Evolutionary conservation across 2,113 vertebrate species (phyloP), one percentile per base, ranked within the genome.

Genomic region (Hystrix brachyura): DNA sequence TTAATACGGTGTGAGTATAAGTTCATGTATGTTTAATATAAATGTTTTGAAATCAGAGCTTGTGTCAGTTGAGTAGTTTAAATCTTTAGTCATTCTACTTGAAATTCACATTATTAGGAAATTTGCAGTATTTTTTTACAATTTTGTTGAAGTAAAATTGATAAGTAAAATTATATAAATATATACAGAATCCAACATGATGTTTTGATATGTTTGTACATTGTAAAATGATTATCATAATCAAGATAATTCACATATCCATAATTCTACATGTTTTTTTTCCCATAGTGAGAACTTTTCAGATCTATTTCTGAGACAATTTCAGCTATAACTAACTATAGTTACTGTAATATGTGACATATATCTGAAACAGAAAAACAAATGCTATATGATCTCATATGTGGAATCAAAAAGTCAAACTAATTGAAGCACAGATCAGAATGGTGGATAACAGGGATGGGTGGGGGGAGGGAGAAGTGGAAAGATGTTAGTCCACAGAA

Each of bases 41-140:
- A 69, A 80, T 95, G 79, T 53, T 93, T 91, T 92, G 11, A 91
- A 94, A 79, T 87, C 38, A 91, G 6, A 93, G 23, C 59, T 91
- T 17, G 64, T 76, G 34, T 5, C 23, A 72, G 14, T 38, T 67
- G 32, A 67, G 5, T 79, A 23, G 86, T 95, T 86, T 96, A 88
- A 91, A 92, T 88, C 25, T 9, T 88, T 17, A 23, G 67, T 51
- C 32, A 60, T 60, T 43, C 21, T 25, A 59, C 78, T 59, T 81
- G 53, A 81, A 59, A 25, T 91, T 76, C 19, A 92, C 2, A 10
- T 67, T 88, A 51, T 34, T 95, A 72, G 46, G 57, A 87, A 72
- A 17, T 19, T 72, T 67, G 0, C 4, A 38, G 38, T 38, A 7
- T 74, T 43, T 55, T 87, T 67, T 69, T n/a, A 21, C 9, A 43